Base-by-base conservation (phyloP, 2,113 vertebrate genomes). In the Calonectris borealis region DNA sequence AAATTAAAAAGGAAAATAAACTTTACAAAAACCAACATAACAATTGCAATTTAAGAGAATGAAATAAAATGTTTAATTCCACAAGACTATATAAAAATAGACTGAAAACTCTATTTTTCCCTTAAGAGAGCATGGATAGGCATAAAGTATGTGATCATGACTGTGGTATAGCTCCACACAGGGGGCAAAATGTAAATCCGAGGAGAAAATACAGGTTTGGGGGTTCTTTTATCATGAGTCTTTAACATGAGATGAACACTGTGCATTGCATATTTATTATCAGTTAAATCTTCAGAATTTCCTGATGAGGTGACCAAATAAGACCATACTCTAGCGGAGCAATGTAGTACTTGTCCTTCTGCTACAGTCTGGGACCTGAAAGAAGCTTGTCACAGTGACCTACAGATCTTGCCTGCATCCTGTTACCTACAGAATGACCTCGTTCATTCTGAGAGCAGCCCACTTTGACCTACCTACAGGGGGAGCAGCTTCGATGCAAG, bases 401-500 rank as follows among this genome's bases (percentile, higher is more conserved):
- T 14, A 6, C 11, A 20, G 94, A 66, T 21, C 42, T n/a, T 46
- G 29, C 38, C 40, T 38, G 48, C 42, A 55, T 8, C 13, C 32
- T 11, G 18, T 25, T 42, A 40, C 72, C 64, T 11, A 4, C 2
- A 10, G 32, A 42, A 14, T 8, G 42, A 68, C 12, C 21, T 61
- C 1, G 2, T 20, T 60, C 69, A 10, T 26, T 27, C 51, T 46
- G 13, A 73, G 31, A 51, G 9, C 20, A 69, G 22, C 16, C 18
- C 44, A 5, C 40, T 69, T 46, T 2, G 20, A 95, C 98, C 98
- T 92, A 99, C 99, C 99, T 48, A 98, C 90, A 11, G 95, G 94
- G 13, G 98, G 98, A 97, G 95, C 96, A n/a, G 98, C 97, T 7
- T 98, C 83, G n/a, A 98, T 80, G 22, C 97, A 93, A 9, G 98